Conservation (phyloP, 2,113 vertebrate genomes). For the Eupsittula cactorum region DNA sequence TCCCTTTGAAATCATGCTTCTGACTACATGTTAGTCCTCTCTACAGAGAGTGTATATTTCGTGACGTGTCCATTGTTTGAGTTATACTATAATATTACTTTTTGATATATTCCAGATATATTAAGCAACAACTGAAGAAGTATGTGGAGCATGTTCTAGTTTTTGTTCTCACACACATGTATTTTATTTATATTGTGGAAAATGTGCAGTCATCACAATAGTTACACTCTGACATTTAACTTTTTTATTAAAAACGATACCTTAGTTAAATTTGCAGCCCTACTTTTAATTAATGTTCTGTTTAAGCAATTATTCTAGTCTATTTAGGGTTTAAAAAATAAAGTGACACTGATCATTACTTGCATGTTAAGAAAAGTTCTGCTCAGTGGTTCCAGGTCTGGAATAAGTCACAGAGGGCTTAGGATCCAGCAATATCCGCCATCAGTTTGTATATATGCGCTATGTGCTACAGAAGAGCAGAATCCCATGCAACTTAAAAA, state of each 20-base stretch:
- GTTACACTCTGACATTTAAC: background rate
- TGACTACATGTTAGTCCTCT: background rate
- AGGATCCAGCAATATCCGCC: background rate
- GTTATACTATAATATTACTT: conserved; percentile 1
- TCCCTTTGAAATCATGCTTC: background rate
- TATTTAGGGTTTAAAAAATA: background rate
- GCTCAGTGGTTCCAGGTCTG: background rate
- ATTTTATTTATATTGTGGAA: conserved; percentile 46
- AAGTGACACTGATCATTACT: background rate
- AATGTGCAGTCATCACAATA: background rate
- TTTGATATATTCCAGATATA: conserved; percentile 50
- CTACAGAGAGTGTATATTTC: background rate
- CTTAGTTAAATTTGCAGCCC: background rate
- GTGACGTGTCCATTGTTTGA: background rate
- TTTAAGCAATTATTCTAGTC: background rate
- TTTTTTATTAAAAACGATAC: background rate
- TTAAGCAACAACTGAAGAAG: conserved; percentile 27
- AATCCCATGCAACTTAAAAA: no score
- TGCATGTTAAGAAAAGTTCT: background rate
- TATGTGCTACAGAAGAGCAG: no score
- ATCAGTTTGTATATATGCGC: no score
- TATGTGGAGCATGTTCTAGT: conserved; percentile 1
- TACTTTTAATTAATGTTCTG: background rate
- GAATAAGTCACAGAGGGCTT: background rate
- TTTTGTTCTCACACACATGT: conserved; percentile 11